Evolutionary conservation across 2,113 vertebrate genomes (phyloP), one percentile per base, ranked within the genome.

Genomic region (Paedocypris sp.): DNA sequence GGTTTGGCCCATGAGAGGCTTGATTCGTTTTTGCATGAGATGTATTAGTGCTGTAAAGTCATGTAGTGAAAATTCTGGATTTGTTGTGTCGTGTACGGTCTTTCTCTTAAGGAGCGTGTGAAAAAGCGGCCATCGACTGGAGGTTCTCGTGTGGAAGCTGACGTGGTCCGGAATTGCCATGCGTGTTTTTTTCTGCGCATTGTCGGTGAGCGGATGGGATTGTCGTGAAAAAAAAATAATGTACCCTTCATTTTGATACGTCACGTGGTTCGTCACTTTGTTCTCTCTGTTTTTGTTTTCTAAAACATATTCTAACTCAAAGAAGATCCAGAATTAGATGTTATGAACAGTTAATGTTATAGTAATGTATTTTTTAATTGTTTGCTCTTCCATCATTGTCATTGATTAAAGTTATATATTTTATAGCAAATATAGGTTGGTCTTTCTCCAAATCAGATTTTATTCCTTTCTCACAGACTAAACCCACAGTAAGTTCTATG

Each of bases 321-420:
- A 65, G 70, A 67, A 56, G 73, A 75, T 77, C 76, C 46, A 32
- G 57, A 53, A 60, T 53, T 64, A 73, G 73, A 79, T 81, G 79
- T 75, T 73, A 78, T 77, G 77, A 79, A 83, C 80, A 83, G 73
- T 82, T 77, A 75, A 79, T 81, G 81, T 83, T 84, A 78, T 75
- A 74, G 73, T 84, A 79, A 80, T 83, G 81, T 83, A 75, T 80
- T 82, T 70, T 68, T 62, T 77, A 66, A 77, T 79, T 78, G 68
- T 75, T 75, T 79, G 77, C 77, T 75, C 79, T 79, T 76, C 76
- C 75, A 72, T 85, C 70, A 70, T 80, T 83, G 86, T 86, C 83
- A 83, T 82, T 77, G 76, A 85, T 86, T 72, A 87, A 86, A 86
- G 82, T 80, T 87, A 79, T 87, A 87, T 87, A 87, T 87, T 87